Evolutionary conservation across 2,888 invertebrate genomes (phyloP).

Genomic region (Diarsia rubi): DNA sequence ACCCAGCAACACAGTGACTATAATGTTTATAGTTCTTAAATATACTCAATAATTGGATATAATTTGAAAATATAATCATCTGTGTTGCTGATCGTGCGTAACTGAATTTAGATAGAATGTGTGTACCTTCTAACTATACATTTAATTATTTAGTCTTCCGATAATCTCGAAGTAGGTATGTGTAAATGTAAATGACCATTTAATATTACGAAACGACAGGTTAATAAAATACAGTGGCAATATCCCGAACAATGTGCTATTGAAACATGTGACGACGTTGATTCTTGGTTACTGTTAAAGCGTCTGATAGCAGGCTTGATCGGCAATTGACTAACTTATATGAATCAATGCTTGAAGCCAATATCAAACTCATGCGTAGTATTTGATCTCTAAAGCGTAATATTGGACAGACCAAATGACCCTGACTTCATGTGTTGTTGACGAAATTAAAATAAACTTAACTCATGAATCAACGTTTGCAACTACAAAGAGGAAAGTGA

Average conservation of each 20-base stretch:
- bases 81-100: conserved; percentile 66
- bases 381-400: conserved; percentile 57
- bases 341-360: conserved; percentile 44
- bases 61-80: conserved; percentile 53
- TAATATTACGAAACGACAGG: conserved; percentile 58
- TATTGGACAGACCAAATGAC: conserved; percentile 36
- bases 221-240: conserved; percentile 66
- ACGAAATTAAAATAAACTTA: conserved; percentile 20
- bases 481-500: conserved; percentile 15
- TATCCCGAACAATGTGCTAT: conserved; percentile 47
- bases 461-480: conserved; percentile 47
- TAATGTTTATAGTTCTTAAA: conserved; percentile 62
- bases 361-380: conserved; percentile 43
- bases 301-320: conserved; percentile 24
- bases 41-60: conserved; percentile 62
- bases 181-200: conserved; percentile 63
- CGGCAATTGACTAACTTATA: conserved; percentile 30
- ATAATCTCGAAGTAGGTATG: conserved; percentile 65
- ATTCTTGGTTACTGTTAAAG: conserved; percentile 40
- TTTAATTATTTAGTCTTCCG: conserved; percentile 70
- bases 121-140: conserved; percentile 67
- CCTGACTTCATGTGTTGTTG: conserved; percentile 17
- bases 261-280: conserved; percentile 54
- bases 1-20: conserved; percentile 64
- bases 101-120: conserved; percentile 55